These are phyloP conservation scores for Daubentonia madagascariensis DNA, from an alignment of 2,113 vertebrate species.

Conservation along the genomic window DNA sequence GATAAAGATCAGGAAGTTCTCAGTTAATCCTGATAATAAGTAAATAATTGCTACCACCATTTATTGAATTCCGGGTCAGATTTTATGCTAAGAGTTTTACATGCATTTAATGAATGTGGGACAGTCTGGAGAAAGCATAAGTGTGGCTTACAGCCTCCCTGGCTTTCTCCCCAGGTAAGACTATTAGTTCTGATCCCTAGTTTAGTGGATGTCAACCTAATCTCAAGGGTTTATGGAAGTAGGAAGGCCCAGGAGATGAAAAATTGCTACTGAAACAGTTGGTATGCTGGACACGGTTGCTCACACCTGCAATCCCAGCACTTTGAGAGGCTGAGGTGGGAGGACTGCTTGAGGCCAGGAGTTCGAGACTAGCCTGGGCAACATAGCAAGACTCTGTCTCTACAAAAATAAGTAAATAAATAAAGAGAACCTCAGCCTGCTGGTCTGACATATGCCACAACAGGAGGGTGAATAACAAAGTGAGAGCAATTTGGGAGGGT, in stretches of 20 bases:
- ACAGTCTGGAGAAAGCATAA: neutral
- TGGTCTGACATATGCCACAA: neutral
- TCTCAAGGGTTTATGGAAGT: neutral
- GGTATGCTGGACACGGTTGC: too few relatives aligned
- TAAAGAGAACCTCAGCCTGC: neutral
- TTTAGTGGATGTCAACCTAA: neutral
- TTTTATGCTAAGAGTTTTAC: neutral
- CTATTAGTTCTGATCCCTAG: neutral
- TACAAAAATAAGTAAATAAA: neutral
- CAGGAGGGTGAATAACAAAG: neutral
- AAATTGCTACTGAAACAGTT: neutral
- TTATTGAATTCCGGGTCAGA: neutral
- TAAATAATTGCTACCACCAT: neutral
- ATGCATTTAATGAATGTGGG: neutral
- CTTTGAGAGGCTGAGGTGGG: too few relatives aligned
- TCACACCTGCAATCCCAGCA: too few relatives aligned
- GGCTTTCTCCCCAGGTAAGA: neutral
- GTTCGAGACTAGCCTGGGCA: too few relatives aligned
- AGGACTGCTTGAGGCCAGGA: too few relatives aligned
- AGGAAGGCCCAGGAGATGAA: neutral
- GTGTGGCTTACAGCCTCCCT: neutral
- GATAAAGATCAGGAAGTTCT: neutral
- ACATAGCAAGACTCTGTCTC: too few relatives aligned
- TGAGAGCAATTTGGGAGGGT: neutral
- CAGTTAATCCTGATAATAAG: neutral